These are phyloP conservation scores for Chamaetylas fuelleborni DNA, from an alignment of 2,113 vertebrate species.

Conservation along the genomic window DNA sequence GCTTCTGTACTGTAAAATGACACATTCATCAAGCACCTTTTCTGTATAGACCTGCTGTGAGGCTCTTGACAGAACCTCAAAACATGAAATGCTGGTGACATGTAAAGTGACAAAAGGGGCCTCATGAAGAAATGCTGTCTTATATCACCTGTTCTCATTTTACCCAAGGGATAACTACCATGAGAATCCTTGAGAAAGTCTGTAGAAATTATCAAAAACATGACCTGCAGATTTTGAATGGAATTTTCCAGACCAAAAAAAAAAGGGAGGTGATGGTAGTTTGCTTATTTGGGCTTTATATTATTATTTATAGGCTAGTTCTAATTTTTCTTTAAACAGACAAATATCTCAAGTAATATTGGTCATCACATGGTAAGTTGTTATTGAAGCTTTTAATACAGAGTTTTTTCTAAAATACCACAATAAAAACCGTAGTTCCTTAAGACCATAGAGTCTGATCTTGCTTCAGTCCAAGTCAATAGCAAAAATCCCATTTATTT, in stretches of 20 bases:
- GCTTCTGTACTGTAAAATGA: not conserved
- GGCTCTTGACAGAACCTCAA: not conserved
- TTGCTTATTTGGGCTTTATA: not conserved
- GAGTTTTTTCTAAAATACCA: not conserved
- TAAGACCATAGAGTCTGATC: not conserved
- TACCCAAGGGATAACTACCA: not conserved
- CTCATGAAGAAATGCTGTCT: not conserved
- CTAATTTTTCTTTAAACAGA: not conserved
- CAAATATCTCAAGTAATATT: not conserved
- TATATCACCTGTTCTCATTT: conserved; percentile 2
- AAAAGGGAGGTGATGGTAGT: not conserved
- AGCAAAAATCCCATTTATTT: conserved; percentile 5
- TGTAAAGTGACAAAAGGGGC: not conserved
- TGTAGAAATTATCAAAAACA: not conserved
- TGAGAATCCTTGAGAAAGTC: not conserved
- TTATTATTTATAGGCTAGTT: not conserved
- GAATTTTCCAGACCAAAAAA: not conserved
- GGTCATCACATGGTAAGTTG: not conserved
- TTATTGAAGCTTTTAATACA: not conserved
- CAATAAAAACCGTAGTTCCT: not conserved
- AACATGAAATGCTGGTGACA: not conserved
- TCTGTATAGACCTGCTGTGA: not conserved
- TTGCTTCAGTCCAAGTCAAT: not conserved
- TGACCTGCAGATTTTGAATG: not conserved
- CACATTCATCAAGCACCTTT: not conserved